These are phyloP conservation scores for Sarcophaga bullata DNA, from an alignment of 1,140 invertebrate genomes.

Conservation along the genomic window DNA sequence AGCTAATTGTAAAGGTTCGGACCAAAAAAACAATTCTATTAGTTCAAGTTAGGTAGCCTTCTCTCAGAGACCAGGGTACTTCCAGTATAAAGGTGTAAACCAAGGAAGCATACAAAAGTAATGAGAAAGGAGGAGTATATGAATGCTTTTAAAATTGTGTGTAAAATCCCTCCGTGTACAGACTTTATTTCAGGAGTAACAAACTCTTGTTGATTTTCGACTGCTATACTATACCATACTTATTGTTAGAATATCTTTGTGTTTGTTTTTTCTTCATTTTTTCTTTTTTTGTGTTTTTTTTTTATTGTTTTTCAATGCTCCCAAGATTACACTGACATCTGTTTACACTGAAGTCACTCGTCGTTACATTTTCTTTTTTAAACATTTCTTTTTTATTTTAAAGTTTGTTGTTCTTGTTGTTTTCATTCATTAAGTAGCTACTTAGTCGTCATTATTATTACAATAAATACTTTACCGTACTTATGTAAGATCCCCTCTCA, in stretches of 20 bases:
- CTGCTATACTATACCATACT: neutral
- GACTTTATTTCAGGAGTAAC: neutral
- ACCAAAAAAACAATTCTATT: no score
- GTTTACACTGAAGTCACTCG: slow-evolving; percentile 3
- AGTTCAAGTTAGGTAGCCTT: no score
- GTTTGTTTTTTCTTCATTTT: neutral
- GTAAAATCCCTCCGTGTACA: neutral
- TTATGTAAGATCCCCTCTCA: neutral
- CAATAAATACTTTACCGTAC: neutral
- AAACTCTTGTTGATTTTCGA: neutral
- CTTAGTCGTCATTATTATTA: neutral
- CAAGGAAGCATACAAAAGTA: no score
- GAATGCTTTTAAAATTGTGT: no score
- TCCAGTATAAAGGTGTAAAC: no score
- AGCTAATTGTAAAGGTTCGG: no score
- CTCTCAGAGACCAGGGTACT: no score
- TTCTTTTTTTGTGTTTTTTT: neutral
- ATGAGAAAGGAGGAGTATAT: no score
- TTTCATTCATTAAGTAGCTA: neutral
- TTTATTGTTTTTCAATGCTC: neutral
- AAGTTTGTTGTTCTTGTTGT: neutral
- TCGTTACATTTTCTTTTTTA: neutral
- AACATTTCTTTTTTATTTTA: neutral
- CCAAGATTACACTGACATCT: neutral
- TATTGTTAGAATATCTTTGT: neutral